Evolutionary conservation across 2,113 vertebrate genomes (phyloP), one percentile per base, ranked within the genome.

Genomic region (Noctilio leporinus): DNA sequence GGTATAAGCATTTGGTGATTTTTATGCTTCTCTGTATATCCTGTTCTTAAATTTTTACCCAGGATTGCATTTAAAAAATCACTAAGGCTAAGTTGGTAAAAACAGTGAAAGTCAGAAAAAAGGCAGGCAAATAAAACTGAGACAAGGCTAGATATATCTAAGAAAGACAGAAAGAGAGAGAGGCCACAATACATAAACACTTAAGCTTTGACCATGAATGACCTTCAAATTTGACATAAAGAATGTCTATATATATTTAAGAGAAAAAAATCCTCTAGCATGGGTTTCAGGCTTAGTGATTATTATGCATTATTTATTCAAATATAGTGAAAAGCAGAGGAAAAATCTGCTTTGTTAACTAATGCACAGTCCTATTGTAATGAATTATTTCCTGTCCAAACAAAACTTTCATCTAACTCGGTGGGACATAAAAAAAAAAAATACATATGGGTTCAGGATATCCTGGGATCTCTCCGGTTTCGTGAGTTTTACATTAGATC

Each of bases 1-100:
- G 51, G 76, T 70, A 89, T 64, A 94, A 75, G 19, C 28, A 94
- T 89, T 89, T 70, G 75, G 86, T 84, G 10, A 82, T 95, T 93
- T 93, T 95, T 85, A 49, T 90, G 43, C 53, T 72, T 95, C 40
- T 96, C 47, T 30, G 6, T 76, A 38, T 81, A n/a, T 67, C n/a
- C 28, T 51, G 22, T 8, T 77, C 67, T 90, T 67, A 65, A 24
- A 43, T 5, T 84, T 65, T 95, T 38, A 57, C 70, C 22, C 26
- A 93, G 53, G 28, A 78, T 53, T 94, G 14, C 15, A 91, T 91
- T 90, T 24, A 53, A 89, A 70, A 69, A 15, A 51, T 51, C 30
- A 30, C 19, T 76, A 87, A 53, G 8, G n/a, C 4, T 69, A 90
- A 90, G 87, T 70, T 40, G 14, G 62, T 38, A 76, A 90, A 87